phyloP scores from a whole-genome alignment of 1,140 invertebrate genomes.

The Magallana angulata region DNA sequence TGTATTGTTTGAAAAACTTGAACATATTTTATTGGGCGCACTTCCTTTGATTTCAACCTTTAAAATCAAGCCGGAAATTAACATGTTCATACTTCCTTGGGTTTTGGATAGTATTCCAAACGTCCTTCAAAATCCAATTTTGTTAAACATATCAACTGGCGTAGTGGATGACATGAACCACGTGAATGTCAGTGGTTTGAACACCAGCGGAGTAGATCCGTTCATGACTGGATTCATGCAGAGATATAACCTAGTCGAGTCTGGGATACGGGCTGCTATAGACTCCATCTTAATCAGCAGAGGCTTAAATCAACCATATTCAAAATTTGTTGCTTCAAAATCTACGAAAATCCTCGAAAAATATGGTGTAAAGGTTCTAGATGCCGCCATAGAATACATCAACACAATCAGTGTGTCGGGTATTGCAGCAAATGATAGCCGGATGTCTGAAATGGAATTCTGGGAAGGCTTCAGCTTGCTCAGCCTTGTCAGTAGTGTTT shows the following conservation, averaged over 20 bases:
- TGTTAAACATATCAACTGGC: not conserved
- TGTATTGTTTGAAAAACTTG: slow-evolving; percentile 1
- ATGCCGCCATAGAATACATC: not conserved
- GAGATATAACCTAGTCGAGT: not conserved
- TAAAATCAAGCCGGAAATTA: slow-evolving; percentile 38
- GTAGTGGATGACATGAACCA: slow-evolving; percentile 41
- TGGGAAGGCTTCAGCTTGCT: not conserved
- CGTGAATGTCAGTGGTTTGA: slow-evolving; percentile 26
- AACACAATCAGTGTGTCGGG: not conserved
- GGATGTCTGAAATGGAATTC: not conserved
- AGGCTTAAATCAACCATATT: not conserved
- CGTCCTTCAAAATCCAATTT: not conserved
- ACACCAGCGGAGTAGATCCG: not conserved
- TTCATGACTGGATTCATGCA: not conserved
- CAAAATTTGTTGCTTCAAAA: not conserved
- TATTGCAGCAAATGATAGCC: not conserved
- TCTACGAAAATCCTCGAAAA: not conserved
- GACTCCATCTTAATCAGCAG: not conserved
- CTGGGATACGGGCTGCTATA: not conserved
- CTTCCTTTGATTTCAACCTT: not conserved
- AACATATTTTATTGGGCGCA: slow-evolving; percentile 27
- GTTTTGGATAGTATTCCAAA: slow-evolving; percentile 33
- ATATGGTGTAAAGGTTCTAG: not conserved
- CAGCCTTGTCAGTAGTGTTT: not conserved
- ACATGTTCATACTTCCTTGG: slow-evolving; percentile 3